Evolutionary conservation across 2,888 invertebrate species (phyloP).

Genomic region (Chelonus formosanus): DNA sequence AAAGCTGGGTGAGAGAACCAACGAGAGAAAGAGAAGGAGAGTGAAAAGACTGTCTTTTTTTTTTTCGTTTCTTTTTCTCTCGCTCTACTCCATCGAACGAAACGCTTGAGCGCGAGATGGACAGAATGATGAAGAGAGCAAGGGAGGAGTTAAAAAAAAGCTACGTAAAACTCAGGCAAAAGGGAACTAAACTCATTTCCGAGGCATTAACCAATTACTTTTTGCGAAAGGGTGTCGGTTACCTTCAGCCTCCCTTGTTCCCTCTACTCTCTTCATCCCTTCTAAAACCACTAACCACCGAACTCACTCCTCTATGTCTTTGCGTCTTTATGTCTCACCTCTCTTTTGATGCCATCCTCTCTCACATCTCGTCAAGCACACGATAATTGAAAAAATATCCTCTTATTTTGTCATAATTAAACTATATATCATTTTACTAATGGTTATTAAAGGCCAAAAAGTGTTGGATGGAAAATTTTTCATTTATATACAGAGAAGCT

Average conservation of each 20-base stretch:
- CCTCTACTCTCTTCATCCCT: constrained; percentile 22
- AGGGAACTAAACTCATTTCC: constrained; percentile 64
- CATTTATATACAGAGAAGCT: too few relatives aligned
- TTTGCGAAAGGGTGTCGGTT: constrained; percentile 63
- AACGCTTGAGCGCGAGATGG: constrained; percentile 33
- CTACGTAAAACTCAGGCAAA: constrained; percentile 49
- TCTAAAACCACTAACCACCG: constrained; percentile 36
- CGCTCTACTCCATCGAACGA: constrained; percentile 7
- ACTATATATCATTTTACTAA: too few relatives aligned
- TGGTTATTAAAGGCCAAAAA: too few relatives aligned
- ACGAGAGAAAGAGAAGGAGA: constrained; percentile 23
- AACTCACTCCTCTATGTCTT: constrained; percentile 17
- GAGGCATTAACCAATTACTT: constrained; percentile 65
- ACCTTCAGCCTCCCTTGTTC: constrained; percentile 48
- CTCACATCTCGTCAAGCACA: constrained; percentile 1
- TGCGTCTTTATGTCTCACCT: constrained; percentile 24
- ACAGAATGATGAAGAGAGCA: constrained; percentile 30
- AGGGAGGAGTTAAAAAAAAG: constrained; percentile 38
- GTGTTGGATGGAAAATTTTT: too few relatives aligned
- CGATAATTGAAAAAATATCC: neutral
- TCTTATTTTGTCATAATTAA: too few relatives aligned
- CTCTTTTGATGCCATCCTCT: constrained; percentile 1
- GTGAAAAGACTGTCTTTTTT: constrained; percentile 36
- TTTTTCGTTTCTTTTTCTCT: constrained; percentile 34
- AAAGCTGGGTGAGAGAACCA: constrained; percentile 22